Base-by-base conservation (phyloP, 1,140 invertebrate species). In the Solenopsis fugax region DNA sequence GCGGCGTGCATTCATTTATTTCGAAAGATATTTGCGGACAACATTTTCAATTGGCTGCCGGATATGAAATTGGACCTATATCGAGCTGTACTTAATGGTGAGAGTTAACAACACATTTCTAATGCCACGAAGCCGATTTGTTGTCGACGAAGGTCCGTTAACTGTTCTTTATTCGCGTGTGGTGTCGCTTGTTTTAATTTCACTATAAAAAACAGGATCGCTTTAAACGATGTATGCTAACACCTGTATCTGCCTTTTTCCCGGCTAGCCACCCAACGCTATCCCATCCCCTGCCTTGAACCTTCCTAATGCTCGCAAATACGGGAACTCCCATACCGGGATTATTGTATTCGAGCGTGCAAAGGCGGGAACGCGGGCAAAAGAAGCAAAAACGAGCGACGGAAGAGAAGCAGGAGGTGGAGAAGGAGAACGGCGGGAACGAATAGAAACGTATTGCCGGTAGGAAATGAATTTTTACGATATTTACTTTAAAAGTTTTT, bases 401-500 rank as follows among this genome's bases (percentile, higher is more conserved):
- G 34, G 50, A 4, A 52, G 29, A n/a, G 76, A 18, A 69, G 29
- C 37, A 24, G 50, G n/a, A 13, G 10, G 48, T 3, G 21, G 21
- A 41, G 54, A 18, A n/a, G 54, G 18, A 50, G 21, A 12, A 50
- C 62, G 21, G 85, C 37, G 37, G 69, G 64, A 85, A 87, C 78
- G 90, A 88, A 91, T 91, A 75, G 90, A 78, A 91, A 92, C 91
- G 91, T 92, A 92, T 90, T 90, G 88, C 88, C 71, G 91, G 77
- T 67, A 88, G 87, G 88, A 92, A 92, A 92, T 92, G 90, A 91
- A 92, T 92, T 90, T 92, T 92, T 92, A 92, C 91, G 91, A 92
- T 92, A 91, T 92, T 92, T 90, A 92, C 90, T 92, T 92, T 88
- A 85, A 88, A 92, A 92, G 75, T 92, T 92, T 87, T 91, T 87